A percentile compares a stretch with the other conserved stretches of the same genome.
phyloP scores from a whole-genome alignment of 2,888 invertebrate genomes.

The Graphium colonna region DNA sequence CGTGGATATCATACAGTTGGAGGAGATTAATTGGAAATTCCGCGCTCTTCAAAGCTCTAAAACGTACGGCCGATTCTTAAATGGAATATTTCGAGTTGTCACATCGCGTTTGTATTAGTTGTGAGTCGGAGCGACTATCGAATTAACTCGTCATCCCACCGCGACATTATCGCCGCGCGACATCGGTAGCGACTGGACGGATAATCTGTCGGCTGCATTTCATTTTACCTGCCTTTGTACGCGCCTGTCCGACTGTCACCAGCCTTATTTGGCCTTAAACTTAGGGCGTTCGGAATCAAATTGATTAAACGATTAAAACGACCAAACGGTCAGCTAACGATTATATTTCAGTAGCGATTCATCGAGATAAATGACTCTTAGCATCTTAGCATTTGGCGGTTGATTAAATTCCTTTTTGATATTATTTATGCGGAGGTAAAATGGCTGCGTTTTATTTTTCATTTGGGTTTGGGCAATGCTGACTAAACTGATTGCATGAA shows the following conservation, averaged over 20 bases:
- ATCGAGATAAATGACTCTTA: background rate
- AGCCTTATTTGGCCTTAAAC: no score
- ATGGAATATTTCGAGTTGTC: slow-evolving; percentile 36
- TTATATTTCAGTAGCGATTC: background rate
- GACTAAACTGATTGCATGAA: no score
- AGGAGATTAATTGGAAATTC: slow-evolving; percentile 3
- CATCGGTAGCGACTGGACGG: slow-evolving; percentile 56
- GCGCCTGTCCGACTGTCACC: slow-evolving; percentile 32
- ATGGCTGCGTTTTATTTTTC: no score
- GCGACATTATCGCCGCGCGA: slow-evolving; percentile 56
- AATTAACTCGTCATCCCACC: slow-evolving; percentile 64
- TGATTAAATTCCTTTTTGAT: no score
- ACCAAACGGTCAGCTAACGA: background rate
- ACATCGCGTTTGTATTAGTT: slow-evolving; percentile 49
- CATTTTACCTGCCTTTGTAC: slow-evolving; percentile 35
- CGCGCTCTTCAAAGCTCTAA: background rate
- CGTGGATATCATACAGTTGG: slow-evolving; percentile 22
- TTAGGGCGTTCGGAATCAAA: background rate
- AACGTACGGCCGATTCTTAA: slow-evolving; percentile 1
- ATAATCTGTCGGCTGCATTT: slow-evolving; percentile 53
- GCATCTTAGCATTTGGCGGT: no score
- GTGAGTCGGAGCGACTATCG: slow-evolving; percentile 55
- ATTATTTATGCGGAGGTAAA: no score
- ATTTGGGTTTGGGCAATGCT: no score
- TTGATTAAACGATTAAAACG: background rate